Percentiles rank a stretch among this genome's conserved stretches.
phyloP scores from a whole-genome alignment of 2,113 vertebrate species.

The Myanophis thanlyinensis region DNA sequence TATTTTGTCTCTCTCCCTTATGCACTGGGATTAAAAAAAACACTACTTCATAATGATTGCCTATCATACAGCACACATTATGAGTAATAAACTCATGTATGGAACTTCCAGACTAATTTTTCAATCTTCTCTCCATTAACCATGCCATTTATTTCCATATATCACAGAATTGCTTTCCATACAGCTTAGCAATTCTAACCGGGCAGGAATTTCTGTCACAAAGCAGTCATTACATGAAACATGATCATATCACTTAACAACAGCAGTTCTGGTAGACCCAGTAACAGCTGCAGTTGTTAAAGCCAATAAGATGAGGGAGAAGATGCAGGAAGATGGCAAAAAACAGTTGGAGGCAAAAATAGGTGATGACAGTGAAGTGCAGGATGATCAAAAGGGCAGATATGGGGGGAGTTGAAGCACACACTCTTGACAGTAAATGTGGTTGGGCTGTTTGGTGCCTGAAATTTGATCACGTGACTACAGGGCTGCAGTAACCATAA shows the following conservation, averaged over 20 bases:
- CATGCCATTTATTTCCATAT: not conserved
- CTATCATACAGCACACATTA: not conserved
- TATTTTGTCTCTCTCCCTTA: not conserved
- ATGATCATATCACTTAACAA: not conserved
- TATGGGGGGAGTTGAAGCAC: not conserved
- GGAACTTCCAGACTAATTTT: not conserved
- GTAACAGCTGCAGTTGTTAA: not conserved
- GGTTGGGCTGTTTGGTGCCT: not conserved
- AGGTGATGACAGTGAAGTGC: not conserved
- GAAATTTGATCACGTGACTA: not conserved
- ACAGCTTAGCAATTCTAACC: not conserved
- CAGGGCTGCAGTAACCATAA: not conserved
- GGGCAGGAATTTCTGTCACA: not conserved
- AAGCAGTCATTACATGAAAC: not conserved
- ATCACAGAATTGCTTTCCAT: not conserved
- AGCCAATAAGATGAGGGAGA: not conserved
- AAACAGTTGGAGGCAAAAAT: not conserved
- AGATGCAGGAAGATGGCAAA: not conserved
- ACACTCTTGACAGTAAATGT: not conserved
- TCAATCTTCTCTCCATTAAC: not conserved
- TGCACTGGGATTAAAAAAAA: not conserved
- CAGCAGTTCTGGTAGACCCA: not conserved
- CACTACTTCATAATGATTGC: not conserved
- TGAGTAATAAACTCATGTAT: not conserved
- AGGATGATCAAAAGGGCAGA: not conserved